These are phyloP conservation scores for Dipodomys ordii DNA, from an alignment of 2,113 vertebrate species.

Conservation along the genomic window DNA sequence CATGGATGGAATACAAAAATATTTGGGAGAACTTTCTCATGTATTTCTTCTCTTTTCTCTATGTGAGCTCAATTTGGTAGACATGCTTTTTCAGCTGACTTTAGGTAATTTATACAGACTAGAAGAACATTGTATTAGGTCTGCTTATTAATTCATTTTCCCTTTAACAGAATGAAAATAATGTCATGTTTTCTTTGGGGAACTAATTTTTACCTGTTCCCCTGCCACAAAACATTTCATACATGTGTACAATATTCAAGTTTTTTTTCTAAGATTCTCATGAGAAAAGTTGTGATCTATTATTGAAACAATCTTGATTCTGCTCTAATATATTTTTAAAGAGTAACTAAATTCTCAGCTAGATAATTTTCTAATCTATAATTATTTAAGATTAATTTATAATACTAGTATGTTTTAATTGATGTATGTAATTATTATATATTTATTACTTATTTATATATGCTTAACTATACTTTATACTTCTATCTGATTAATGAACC, in stretches of 20 bases:
- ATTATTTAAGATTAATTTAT: constrained; percentile 25
- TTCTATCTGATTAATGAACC: neutral
- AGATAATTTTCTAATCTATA: neutral
- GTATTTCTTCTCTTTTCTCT: neutral
- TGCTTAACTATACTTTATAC: constrained; percentile 29
- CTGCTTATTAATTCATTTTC: neutral
- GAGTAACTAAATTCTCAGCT: constrained; percentile 36
- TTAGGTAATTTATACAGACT: neutral
- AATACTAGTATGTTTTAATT: neutral
- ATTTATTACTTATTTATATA: constrained; percentile 2
- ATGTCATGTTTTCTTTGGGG: constrained; percentile 25
- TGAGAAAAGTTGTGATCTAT: constrained; percentile 30
- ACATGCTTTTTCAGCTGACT: constrained; percentile 5
- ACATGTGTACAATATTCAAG: neutral
- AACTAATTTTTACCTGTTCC: neutral
- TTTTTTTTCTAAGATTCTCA: constrained; percentile 36
- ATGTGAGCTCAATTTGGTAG: neutral
- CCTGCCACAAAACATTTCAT: neutral
- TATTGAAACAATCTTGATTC: neutral
- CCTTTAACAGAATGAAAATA: constrained; percentile 57
- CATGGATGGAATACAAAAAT: neutral
- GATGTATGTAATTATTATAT: neutral
- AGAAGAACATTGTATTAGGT: constrained; percentile 37
- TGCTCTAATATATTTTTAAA: neutral
- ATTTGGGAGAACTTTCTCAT: neutral